Evolutionary conservation across 2,888 invertebrate species (phyloP).

Genomic region (Xylota segnis): DNA sequence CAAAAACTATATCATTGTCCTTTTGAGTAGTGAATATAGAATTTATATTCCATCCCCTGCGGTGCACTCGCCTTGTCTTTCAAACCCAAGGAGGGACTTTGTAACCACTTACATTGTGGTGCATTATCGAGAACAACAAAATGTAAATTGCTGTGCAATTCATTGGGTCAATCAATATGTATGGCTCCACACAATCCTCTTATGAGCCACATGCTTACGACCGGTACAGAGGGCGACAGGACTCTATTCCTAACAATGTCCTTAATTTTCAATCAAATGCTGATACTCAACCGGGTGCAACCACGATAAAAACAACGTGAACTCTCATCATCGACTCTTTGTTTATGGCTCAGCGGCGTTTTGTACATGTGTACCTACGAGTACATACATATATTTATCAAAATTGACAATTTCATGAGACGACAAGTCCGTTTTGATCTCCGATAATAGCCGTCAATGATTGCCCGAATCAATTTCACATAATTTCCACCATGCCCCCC

Average conservation of each 20-base stretch:
- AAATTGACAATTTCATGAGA: slow-evolving; percentile 48
- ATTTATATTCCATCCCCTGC: not conserved
- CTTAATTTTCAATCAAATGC: slow-evolving; percentile 50
- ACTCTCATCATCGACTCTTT: not conserved
- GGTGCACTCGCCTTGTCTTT: not conserved
- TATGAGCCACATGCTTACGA: not conserved
- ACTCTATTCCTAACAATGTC: slow-evolving; percentile 39
- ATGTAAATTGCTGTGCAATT: slow-evolving; percentile 21
- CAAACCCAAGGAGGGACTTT: not conserved
- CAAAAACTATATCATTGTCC: slow-evolving; percentile 2
- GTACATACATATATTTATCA: slow-evolving; percentile 9
- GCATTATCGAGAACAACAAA: not conserved
- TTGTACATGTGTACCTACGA: too few species aligned
- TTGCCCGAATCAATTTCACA: slow-evolving; percentile 67
- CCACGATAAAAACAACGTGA: not conserved
- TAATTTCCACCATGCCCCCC: slow-evolving; percentile 23
- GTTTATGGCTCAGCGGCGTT: not conserved
- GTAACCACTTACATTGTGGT: not conserved
- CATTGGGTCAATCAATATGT: slow-evolving; percentile 1
- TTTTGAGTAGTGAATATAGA: not conserved
- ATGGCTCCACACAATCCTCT: not conserved
- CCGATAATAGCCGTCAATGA: slow-evolving; percentile 57
- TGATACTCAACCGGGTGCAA: not conserved
- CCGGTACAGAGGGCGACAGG: too few species aligned
- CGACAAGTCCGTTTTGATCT: slow-evolving; percentile 28